phyloP scores from a whole-genome alignment of 1,140 invertebrate genomes.

The Apis cerana region DNA sequence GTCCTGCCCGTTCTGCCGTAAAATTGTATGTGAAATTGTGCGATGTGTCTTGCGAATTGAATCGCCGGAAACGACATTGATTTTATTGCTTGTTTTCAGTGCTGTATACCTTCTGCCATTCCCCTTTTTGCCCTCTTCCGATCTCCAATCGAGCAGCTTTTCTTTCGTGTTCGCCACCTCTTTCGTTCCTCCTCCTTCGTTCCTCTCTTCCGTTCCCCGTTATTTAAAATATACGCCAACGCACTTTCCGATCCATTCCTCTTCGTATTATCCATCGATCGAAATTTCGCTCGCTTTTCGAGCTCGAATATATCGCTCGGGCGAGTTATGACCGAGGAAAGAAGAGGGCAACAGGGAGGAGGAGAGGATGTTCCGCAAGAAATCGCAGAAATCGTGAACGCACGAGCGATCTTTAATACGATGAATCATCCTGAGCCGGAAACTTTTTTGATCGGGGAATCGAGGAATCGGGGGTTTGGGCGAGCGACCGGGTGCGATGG shows the following conservation, averaged over 20 bases:
- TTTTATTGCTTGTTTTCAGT: slow-evolving; percentile 81
- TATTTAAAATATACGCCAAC: not conserved
- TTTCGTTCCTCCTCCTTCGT: not conserved
- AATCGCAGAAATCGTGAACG: slow-evolving; percentile 30
- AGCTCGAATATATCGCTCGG: not conserved
- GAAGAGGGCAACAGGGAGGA: not conserved
- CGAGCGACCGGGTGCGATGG: not conserved
- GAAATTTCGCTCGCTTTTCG: not conserved
- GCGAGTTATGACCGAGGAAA: not conserved
- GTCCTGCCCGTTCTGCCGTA: slow-evolving; percentile 80
- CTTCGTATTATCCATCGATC: not conserved
- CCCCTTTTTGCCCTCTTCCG: slow-evolving; percentile 33
- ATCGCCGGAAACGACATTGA: slow-evolving; percentile 82
- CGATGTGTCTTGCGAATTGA: slow-evolving; percentile 82
- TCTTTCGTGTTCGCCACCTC: not conserved
- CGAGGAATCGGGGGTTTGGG: not conserved
- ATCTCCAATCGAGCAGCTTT: slow-evolving; percentile 11
- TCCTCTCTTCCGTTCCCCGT: not conserved
- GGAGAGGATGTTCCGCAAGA: not conserved
- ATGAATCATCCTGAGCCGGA: slow-evolving; percentile 21
- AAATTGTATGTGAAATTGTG: slow-evolving; percentile 83
- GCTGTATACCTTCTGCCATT: slow-evolving; percentile 64
- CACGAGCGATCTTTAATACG: slow-evolving; percentile 36
- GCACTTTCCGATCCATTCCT: not conserved
- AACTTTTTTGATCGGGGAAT: slow-evolving; percentile 25